Conservation (phyloP, 2,113 vertebrate genomes). For the Egretta garzetta region DNA sequence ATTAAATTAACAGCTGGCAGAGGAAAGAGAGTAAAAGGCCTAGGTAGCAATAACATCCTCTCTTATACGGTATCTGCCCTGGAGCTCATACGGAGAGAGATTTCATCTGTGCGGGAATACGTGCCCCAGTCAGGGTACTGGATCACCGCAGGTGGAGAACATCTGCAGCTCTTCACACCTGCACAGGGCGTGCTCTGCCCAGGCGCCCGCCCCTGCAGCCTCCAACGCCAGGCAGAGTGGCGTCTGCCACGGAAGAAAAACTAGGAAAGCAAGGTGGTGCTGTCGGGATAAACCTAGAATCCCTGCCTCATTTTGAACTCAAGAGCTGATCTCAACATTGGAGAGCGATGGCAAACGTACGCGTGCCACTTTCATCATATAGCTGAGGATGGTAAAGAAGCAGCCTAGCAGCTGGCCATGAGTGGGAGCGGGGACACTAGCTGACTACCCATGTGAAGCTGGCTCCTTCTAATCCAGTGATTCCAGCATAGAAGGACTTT, state of each 20-base stretch:
- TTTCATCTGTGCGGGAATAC: background rate
- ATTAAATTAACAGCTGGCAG: slow-evolving; percentile 10
- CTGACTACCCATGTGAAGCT: background rate
- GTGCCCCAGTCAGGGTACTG: background rate
- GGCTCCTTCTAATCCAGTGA: background rate
- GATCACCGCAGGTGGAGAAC: background rate
- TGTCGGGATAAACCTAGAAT: background rate
- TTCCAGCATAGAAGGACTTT: background rate
- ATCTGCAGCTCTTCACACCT: background rate
- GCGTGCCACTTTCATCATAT: background rate
- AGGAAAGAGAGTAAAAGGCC: background rate
- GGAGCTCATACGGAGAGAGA: background rate
- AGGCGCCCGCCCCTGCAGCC: background rate
- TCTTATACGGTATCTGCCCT: background rate
- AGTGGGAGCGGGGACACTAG: background rate
- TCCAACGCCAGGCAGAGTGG: background rate
- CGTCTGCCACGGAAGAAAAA: background rate
- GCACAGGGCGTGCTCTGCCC: background rate
- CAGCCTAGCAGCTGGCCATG: background rate
- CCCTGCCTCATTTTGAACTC: background rate
- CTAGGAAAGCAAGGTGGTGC: background rate
- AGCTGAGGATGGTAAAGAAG: background rate
- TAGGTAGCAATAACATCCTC: background rate
- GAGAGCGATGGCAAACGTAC: background rate
- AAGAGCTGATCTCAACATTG: background rate